Evolutionary conservation across 2,113 vertebrate species (phyloP).

Genomic region (Tinamus guttatus): DNA sequence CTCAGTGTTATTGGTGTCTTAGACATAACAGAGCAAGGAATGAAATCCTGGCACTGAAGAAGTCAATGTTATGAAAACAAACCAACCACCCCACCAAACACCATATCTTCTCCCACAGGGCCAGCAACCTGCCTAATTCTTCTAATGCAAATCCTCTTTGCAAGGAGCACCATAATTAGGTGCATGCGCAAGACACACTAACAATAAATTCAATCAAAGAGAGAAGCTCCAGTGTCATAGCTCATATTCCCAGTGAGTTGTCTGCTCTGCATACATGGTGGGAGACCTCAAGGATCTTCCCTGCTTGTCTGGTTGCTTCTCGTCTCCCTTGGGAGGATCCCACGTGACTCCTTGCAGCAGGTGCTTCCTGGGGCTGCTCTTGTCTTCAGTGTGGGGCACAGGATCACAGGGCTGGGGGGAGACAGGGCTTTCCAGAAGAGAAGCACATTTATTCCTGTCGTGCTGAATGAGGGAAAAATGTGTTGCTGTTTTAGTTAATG

Average conservation of each 20-base stretch:
- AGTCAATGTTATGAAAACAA: background rate
- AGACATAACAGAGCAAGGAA: background rate
- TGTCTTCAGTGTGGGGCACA: background rate
- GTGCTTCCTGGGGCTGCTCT: background rate
- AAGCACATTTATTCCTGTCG: background rate
- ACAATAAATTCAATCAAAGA: conserved; percentile 41
- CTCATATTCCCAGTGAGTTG: background rate
- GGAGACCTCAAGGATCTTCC: background rate
- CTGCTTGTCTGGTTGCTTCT: background rate
- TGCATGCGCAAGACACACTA: background rate
- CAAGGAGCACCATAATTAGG: background rate
- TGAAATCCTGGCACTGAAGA: background rate
- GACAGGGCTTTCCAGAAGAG: background rate
- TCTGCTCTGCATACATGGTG: background rate
- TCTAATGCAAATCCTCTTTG: background rate
- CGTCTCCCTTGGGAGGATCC: too few relatives aligned
- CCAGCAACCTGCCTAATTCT: background rate
- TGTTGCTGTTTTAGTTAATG: fast-evolving
- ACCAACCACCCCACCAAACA: background rate
- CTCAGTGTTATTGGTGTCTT: conserved; percentile 5
- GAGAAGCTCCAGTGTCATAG: background rate
- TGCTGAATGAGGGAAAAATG: background rate
- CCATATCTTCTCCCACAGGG: background rate
- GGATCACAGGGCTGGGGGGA: too few relatives aligned
- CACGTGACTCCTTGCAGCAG: background rate